phyloP scores from a whole-genome alignment of 2,797 vertebrate genomes.

The Tympanoctomys barrerae region DNA sequence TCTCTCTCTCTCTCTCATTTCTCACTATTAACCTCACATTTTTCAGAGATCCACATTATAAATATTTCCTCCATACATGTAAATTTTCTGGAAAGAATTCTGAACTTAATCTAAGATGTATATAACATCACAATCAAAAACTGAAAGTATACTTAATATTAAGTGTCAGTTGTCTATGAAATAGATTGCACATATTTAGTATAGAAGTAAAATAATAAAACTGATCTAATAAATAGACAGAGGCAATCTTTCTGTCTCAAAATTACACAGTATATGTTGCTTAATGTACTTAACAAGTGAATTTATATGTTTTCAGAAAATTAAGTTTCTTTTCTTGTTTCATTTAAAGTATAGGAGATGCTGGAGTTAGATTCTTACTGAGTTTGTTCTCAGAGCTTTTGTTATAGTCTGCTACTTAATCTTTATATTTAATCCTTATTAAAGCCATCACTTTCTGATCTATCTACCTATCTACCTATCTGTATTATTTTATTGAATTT shows the following conservation, averaged over 20 bases:
- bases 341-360: background rate
- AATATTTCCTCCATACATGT: background rate
- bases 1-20: too few relatives aligned
- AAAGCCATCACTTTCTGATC: background rate
- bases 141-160: background rate
- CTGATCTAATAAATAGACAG: background rate
- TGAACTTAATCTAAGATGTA: slow-evolving; percentile 27
- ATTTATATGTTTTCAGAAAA: slow-evolving; percentile 23
- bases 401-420: background rate
- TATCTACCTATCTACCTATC: too few relatives aligned
- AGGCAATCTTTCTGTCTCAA: slow-evolving; percentile 12
- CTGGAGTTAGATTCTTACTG: background rate
- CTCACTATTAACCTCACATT: background rate
- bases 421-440: background rate
- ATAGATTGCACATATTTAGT: background rate
- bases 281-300: background rate
- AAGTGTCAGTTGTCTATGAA: background rate
- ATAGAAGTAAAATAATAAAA: slow-evolving; percentile 35
- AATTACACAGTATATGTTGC: background rate
- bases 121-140: slow-evolving; percentile 39
- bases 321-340: background rate
- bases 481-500: background rate
- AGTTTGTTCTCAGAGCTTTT: background rate
- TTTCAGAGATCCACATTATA: background rate
- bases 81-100: slow-evolving; percentile 18